Base-by-base conservation (phyloP, 2,888 invertebrate species). In the Ophion slaviceki region DNA sequence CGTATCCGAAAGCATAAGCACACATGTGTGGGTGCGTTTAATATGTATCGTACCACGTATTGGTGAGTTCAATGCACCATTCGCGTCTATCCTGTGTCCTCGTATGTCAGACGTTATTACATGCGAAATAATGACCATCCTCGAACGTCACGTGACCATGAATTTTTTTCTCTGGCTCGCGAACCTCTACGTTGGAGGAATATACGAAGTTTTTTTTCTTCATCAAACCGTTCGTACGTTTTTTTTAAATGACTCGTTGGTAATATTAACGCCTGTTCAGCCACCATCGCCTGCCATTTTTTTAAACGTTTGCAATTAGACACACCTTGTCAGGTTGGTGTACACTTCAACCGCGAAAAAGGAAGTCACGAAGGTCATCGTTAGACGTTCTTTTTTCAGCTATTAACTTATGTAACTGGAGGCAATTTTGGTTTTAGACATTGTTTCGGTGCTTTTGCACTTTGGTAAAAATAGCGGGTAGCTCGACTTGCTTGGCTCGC, bases 21-120 rank as follows among this genome's bases (percentile, higher is more conserved):
- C 40, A 64, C 45, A 53, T 11, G 28, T 64, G 17, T 57, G 40
- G 59, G 62, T 59, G 59, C n/a, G 40, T 71, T 47, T 8, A 40
- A 70, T 76, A 62, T 70, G 40, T 70, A 61, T 45, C 45, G 11
- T 68, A 45, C 7, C 10, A 10, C 32, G 82, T 62, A 59, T 68
- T 40, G 14, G 62, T 75, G 79, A 66, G 85, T 85, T 85, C 85
- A 85, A 82, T 78, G 85, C 75, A 82, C 85, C 75, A 71, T 79
- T 64, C 78, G 75, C 75, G 70, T 79, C 70, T 57, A 62, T 79
- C 71, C 24, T 62, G 28, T 75, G 78, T 71, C 75, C 75, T 76
- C 74, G 59, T 70, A 79, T 66, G 78, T 82, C 85, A 75, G 82
- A 71, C 75, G 78, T 47, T 75, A 64, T 75, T 79, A 82, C 81